Percentiles rank a stretch among this genome's conserved stretches.
Evolutionary conservation across 2,888 invertebrate genomes (phyloP).

Genomic region (Dasysyrphus tricinctus): DNA sequence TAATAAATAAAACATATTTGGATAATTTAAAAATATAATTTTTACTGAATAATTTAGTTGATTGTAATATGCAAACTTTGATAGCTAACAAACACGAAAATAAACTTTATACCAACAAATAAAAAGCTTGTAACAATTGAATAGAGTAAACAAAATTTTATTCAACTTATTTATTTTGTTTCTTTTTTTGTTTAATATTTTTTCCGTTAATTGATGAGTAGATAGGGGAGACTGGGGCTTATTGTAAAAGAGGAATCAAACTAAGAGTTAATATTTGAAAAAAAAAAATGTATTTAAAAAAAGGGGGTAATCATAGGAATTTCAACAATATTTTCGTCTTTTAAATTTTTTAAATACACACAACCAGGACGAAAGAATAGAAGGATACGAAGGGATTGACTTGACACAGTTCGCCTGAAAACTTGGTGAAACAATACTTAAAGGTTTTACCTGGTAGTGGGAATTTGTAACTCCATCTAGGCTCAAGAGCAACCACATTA

Average conservation of each 20-base stretch:
- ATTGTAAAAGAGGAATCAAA: not conserved
- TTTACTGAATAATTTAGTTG: not conserved
- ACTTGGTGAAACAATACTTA: too few relatives aligned
- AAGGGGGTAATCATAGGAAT: too few relatives aligned
- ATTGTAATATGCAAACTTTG: not conserved
- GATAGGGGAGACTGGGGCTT: not conserved
- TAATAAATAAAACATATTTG: slow-evolving; percentile 64
- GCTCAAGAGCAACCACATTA: too few relatives aligned
- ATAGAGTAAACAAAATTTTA: slow-evolving; percentile 47
- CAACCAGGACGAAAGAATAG: too few relatives aligned
- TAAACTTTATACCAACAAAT: not conserved
- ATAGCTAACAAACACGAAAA: not conserved
- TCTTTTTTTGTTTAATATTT: slow-evolving; percentile 19
- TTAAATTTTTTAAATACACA: too few relatives aligned
- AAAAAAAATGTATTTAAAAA: too few relatives aligned
- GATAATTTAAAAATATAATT: not conserved
- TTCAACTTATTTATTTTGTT: slow-evolving; percentile 19
- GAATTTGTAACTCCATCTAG: too few relatives aligned
- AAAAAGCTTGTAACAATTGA: slow-evolving; percentile 58
- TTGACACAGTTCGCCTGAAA: too few relatives aligned
- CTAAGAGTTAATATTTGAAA: too few relatives aligned
- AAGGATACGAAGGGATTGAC: too few relatives aligned
- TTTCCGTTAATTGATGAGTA: slow-evolving; percentile 29
- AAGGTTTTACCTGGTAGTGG: too few relatives aligned
- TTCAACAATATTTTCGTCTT: too few relatives aligned